A percentile compares a stretch with the other conserved stretches of the same genome.
phyloP scores from a whole-genome alignment of 2,797 vertebrate genomes.

The Hippoglossus hippoglossus region DNA sequence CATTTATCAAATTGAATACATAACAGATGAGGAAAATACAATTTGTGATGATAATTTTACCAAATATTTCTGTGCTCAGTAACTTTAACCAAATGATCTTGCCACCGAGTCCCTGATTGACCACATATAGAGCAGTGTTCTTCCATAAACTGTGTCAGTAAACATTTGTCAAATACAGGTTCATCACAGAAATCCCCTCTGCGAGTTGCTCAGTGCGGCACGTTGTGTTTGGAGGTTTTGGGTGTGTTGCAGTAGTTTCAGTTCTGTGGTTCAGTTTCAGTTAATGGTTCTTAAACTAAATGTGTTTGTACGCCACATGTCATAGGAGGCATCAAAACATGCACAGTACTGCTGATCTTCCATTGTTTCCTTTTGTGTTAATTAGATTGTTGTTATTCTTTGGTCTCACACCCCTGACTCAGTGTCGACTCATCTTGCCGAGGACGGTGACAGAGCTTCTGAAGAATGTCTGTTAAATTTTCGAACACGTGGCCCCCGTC shows the following conservation, averaged over 20 bases:
- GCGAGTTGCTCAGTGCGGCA: neutral
- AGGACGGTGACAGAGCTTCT: constrained; percentile 63
- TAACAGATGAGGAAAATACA: neutral
- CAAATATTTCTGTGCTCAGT: neutral
- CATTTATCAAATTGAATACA: neutral
- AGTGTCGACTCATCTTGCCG: constrained; percentile 38
- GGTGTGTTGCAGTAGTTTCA: constrained; percentile 16
- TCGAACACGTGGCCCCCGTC: constrained; percentile 74
- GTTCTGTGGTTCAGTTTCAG: constrained; percentile 18
- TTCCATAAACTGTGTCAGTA: neutral
- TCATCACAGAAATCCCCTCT: neutral
- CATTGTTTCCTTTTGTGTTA: constrained; percentile 19
- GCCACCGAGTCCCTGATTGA: no score
- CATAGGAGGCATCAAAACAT: constrained; percentile 8
- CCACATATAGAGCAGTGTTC: no score
- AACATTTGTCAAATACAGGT: neutral
- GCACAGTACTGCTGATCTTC: constrained; percentile 16
- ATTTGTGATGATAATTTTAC: neutral
- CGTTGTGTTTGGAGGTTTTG: neutral
- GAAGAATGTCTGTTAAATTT: constrained; percentile 69
- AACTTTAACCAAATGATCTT: no score
- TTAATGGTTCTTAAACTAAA: neutral
- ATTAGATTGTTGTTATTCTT: constrained; percentile 16
- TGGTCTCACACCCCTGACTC: constrained; percentile 42
- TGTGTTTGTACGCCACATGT: constrained; percentile 4